Evolutionary conservation across 2,888 invertebrate species (phyloP).

Genomic region (Drosophila yooni): DNA sequence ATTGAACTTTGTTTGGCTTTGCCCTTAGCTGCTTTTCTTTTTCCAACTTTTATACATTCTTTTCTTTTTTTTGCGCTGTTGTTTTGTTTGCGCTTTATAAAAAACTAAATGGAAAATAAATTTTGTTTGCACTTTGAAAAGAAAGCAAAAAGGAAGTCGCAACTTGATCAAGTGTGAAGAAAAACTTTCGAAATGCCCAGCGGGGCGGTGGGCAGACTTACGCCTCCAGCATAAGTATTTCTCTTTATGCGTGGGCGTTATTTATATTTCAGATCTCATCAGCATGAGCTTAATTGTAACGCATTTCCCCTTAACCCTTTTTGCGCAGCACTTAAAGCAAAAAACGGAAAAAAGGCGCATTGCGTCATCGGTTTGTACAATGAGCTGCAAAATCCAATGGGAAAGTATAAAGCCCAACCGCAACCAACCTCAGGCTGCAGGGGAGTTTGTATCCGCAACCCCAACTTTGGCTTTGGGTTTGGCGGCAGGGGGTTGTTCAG

Average conservation of each 20-base stretch:
- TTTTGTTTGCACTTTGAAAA: conserved; percentile 75
- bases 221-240: conserved; percentile 14
- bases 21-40: conserved; percentile 70
- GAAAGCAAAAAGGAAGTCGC: conserved; percentile 65
- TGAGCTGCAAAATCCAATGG: conserved; percentile 34
- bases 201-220: background rate
- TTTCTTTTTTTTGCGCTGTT: conserved; percentile 17
- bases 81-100: conserved; percentile 69
- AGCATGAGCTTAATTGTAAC: conserved; percentile 54
- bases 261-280: conserved; percentile 2
- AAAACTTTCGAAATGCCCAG: conserved; percentile 52
- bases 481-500: conserved; percentile 38
- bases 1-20: conserved; percentile 79
- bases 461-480: background rate
- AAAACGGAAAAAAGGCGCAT: conserved; percentile 41
- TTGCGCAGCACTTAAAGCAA: background rate
- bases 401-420: conserved; percentile 16
- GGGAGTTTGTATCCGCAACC: conserved; percentile 1
- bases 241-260: background rate
- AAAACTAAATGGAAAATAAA: conserved; percentile 78
- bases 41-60: conserved; percentile 33
- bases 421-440: conserved; percentile 6
- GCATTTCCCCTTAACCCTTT: conserved; percentile 64
- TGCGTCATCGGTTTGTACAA: conserved; percentile 63
- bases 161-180: conserved; percentile 72